Base-by-base conservation (phyloP, 2,888 invertebrate species). In the Pammene aurita region DNA sequence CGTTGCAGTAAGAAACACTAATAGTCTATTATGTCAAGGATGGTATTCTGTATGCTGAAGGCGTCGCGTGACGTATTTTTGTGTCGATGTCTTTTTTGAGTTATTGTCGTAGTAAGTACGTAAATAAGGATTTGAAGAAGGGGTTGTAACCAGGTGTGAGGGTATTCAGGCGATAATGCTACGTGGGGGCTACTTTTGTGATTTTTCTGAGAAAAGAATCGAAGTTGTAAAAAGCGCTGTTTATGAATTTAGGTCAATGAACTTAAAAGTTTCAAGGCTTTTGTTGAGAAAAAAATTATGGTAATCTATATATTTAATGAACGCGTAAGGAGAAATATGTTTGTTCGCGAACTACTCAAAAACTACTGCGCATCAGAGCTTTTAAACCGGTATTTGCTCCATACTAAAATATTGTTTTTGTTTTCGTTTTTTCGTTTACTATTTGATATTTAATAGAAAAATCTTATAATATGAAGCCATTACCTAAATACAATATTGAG, bases 21-120 rank as follows among this genome's bases (percentile, higher is more conserved):
- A 26, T 2, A 4, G 26, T 26, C 26, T 4, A 52, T 16, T 7
- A 0, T 48, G 13, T 10, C 52, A 11, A 26, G 11, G 52, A 34
- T 54, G 54, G 14, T 14, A 5, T 16, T 68, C 58, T 44, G 58
- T 58, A 68, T 58, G 42, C 68, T 1, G 4, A 7, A 5, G 10
- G 14, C 69, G 64, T 64, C 2, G 16, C 35, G 13, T 13, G 57
- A 56, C 67, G 67, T 64, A 64, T 69, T 65, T 69, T 54, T 54
- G 57, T 69, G 65, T 46, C 58, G 58, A 71, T 67, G 64, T 57
- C 55, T 38, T 57, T 67, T 46, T 38, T 65, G 65, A 69, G 6
- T 69, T 69, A 69, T 65, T 10, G 60, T 34, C 5, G 41, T 44
- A 26, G 54, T 2, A 13, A 18, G 60, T 62, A 67, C 63, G 57